Base-by-base conservation (phyloP, 2,888 invertebrate genomes). In the Syrphus vitripennis region DNA sequence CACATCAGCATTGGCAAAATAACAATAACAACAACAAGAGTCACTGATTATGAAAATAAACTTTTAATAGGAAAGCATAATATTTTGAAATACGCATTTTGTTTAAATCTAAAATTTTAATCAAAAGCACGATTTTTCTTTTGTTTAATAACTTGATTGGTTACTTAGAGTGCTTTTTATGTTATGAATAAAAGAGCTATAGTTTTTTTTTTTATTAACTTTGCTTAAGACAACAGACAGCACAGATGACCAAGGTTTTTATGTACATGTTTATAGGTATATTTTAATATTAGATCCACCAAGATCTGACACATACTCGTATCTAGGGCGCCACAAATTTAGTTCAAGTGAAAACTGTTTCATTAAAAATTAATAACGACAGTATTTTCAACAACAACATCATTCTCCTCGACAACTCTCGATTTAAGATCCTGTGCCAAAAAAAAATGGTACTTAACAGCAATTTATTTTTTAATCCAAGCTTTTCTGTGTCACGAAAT, bases 71-170 rank as follows among this genome's bases (percentile, higher is more conserved):
- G 1, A 57, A 57, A 57, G 55, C 55, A 3, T 31, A n/a, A n/a
- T n/a, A 16, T 57, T 57, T 19, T 34, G 57, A 31, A 57, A 57
- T 31, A 57, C 12, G 19, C 31, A 31, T 57, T 34, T 57, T 57
- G 10, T 31, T 31, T 34, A 34, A 16, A 57, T 57, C 34, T 19
- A 19, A 31, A 57, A 19, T 57, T 57, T 57, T 57, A 57, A 34
- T 57, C 57, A 57, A 19, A 57, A 34, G 34, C 57, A 34, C 57
- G 57, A 57, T 57, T 57, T 34, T 57, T 57, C 57, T 57, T 57
- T 57, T 57, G 57, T 57, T 34, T 57, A 57, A 57, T 31, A 57
- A 57, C 19, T 57, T 34, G 57, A 12, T 57, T 57, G 5, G 10
- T 57, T 4, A 3, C n/a, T n/a, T 34, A 16, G 34, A 16, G 19